Evolutionary conservation across 2,113 vertebrate species (phyloP).

Genomic region (Pseudolaguvia tuberculata): DNA sequence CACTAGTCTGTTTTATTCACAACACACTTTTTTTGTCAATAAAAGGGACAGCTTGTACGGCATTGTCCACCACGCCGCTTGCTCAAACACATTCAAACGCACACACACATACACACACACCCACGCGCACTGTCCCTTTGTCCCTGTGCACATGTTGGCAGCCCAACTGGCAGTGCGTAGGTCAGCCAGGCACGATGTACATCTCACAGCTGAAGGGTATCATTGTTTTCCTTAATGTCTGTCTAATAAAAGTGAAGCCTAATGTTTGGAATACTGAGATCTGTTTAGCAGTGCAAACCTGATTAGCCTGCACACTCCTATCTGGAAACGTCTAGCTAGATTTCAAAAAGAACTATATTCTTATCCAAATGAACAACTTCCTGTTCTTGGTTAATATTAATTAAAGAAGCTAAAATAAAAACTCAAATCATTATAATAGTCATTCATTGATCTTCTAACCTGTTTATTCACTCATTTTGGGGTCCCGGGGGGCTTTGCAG

Average conservation of each 20-base stretch:
- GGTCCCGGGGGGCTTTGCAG: too few species aligned
- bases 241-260: not conserved
- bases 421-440: too few species aligned
- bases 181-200: conserved; percentile 40
- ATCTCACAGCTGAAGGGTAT: conserved; percentile 16
- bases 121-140: conserved; percentile 5
- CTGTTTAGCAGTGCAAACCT: conserved; percentile 20
- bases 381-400: too few species aligned
- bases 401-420: not conserved
- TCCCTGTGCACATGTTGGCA: conserved; percentile 22
- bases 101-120: conserved; percentile 1
- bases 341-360: not conserved
- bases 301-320: not conserved
- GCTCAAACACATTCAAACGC: conserved; percentile 2
- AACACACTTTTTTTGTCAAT: not conserved
- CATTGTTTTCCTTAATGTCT: conserved; percentile 42
- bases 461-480: too few species aligned
- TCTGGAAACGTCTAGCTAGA: conserved; percentile 1
- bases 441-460: too few species aligned
- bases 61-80: too few species aligned
- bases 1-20: conserved; percentile 1
- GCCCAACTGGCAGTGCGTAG: conserved; percentile 33
- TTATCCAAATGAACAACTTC: not conserved
- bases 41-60: too few species aligned
- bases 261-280: conserved; percentile 20